Evolutionary conservation across 2,113 vertebrate species (phyloP).

Genomic region (Salvelinus sp.): DNA sequence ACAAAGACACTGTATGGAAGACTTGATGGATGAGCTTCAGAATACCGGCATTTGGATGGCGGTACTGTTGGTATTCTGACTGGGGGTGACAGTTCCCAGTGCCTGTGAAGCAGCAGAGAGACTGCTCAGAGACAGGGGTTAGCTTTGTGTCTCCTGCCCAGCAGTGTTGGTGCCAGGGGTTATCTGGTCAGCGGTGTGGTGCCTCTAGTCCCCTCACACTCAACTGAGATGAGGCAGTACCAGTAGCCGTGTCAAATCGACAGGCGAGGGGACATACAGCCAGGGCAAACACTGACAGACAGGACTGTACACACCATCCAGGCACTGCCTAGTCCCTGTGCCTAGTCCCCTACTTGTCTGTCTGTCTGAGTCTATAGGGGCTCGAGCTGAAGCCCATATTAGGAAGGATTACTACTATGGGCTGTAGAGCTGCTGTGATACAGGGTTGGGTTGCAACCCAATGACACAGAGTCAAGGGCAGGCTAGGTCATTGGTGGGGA

Average conservation of each 20-base stretch:
- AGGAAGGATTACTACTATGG: not conserved
- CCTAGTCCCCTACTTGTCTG: not conserved
- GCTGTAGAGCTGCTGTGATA: not conserved
- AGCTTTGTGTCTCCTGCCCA: not conserved
- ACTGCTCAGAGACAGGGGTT: not conserved
- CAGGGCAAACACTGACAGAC: not conserved
- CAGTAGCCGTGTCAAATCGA: not conserved
- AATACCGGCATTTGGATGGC: not conserved
- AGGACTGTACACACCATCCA: not conserved
- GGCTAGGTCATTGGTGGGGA: not conserved
- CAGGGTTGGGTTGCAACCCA: not conserved
- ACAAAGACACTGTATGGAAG: not conserved
- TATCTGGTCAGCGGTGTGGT: not conserved
- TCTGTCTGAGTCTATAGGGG: not conserved
- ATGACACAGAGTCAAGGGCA: not conserved
- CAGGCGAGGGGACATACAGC: not conserved
- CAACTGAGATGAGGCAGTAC: not conserved
- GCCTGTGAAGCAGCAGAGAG: constrained; percentile 1
- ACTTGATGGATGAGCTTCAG: not conserved
- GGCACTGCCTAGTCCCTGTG: not conserved
- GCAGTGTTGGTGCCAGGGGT: no score
- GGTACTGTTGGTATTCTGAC: not conserved
- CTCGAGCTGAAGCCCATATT: no score
- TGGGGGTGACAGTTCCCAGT: not conserved
- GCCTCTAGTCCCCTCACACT: constrained; percentile 3